Conservation (phyloP, 2,113 vertebrate species). For the Pelvicachromis taeniatus region DNA sequence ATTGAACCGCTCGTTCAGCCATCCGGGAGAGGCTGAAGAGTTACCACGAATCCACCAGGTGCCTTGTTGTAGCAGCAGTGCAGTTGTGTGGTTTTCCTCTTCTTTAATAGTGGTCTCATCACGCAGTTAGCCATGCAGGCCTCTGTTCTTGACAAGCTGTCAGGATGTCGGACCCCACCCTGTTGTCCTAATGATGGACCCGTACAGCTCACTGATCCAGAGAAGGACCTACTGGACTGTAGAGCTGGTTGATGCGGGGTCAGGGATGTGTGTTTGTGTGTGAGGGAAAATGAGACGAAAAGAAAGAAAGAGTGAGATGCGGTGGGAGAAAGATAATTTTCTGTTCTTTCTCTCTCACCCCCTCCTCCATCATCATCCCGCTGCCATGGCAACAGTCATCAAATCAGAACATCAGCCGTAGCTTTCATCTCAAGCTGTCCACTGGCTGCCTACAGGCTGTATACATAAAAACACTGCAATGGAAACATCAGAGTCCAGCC, state of each 20-base stretch:
- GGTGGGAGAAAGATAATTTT: slow-evolving; percentile 5
- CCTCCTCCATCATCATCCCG: slow-evolving; percentile 48
- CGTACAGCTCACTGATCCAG: slow-evolving; percentile 65
- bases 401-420: slow-evolving; percentile 64
- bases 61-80: slow-evolving; percentile 14
- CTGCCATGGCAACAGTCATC: slow-evolving; percentile 73
- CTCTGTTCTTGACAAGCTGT: slow-evolving; percentile 62
- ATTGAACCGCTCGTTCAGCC: slow-evolving; percentile 56
- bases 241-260: slow-evolving; percentile 20
- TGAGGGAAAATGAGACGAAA: neutral
- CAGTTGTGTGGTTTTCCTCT: slow-evolving; percentile 3
- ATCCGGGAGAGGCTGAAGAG: slow-evolving; percentile 35
- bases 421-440: slow-evolving; percentile 59
- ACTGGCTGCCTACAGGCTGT: slow-evolving; percentile 47
- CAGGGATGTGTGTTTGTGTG: neutral
- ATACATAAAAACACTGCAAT: slow-evolving; percentile 53
- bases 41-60: slow-evolving; percentile 41
- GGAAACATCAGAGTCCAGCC: slow-evolving; percentile 37
- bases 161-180: slow-evolving; percentile 49
- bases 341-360: slow-evolving; percentile 7
- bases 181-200: slow-evolving; percentile 65
- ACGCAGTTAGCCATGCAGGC: slow-evolving; percentile 55
- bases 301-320: neutral
- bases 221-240: slow-evolving; percentile 45
- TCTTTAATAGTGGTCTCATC: slow-evolving; percentile 54